phyloP scores from a whole-genome alignment of 2,888 invertebrate species.

The Megaustenia siamemsis region DNA sequence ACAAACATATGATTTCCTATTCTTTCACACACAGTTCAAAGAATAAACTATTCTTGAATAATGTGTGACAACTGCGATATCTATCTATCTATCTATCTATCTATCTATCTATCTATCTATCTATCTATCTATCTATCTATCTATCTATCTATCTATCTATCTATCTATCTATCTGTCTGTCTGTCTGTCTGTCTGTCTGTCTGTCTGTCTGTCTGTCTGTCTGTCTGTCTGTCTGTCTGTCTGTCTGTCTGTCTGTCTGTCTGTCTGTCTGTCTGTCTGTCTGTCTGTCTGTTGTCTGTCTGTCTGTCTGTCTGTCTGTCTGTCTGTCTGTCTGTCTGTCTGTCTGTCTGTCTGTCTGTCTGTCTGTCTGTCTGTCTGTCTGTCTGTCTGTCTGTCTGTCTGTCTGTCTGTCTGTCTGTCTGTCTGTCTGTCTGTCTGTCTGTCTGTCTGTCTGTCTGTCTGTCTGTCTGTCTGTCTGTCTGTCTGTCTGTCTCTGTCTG shows the following conservation, averaged over 20 bases:
- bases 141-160: not conserved
- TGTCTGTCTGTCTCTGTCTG: conserved; percentile 12
- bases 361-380: conserved; percentile 14
- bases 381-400: conserved; percentile 28
- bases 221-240: not conserved
- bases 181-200: conserved; percentile 8
- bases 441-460: conserved; percentile 35
- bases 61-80: not conserved
- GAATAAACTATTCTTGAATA: too few species aligned
- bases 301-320: not conserved
- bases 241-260: conserved; percentile 27
- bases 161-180: too few species aligned
- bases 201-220: not conserved
- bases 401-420: conserved; percentile 30
- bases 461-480: conserved; percentile 7
- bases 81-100: not conserved
- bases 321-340: conserved; percentile 13
- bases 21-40: too few species aligned
- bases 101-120: conserved; percentile 10
- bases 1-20: too few species aligned
- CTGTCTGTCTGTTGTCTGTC: too few species aligned
- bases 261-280: conserved; percentile 1
- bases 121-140: not conserved
- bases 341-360: conserved; percentile 9
- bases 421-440: conserved; percentile 31